Evolutionary conservation across 92 coral and sea anemone species (phyloP), one percentile per base, ranked within the genome.

Genomic region (Galaxea fascicularis): DNA sequence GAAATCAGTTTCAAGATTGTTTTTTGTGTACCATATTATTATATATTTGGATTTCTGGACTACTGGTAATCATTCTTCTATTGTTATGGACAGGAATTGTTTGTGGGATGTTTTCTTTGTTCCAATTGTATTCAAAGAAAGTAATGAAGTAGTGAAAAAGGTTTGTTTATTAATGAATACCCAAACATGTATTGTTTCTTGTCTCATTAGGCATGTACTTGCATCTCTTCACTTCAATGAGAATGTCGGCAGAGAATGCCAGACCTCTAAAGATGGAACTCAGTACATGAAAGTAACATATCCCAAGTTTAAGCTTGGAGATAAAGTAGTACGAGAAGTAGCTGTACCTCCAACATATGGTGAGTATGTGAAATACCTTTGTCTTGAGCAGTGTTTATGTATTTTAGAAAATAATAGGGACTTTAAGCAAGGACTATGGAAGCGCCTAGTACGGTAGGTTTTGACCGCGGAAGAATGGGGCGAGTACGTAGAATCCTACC

Each of bases 251-350:
- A 77, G 89, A 59, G 78, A 26, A 18, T 53, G 68, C 45, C 83
- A 86, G n/a, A 16, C 54, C 30, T 57, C 78, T 22, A 86, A 78
- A 59, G 58, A 86, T 26, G 90, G 90, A 12, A 30, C 24, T 22
- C 47, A 17, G 4, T 78, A 86, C 62, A 65, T 49, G 26, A 77
- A 78, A 71, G 85, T 86, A 22, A 86, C 90, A 15, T 86, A 67
- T 21, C 90, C 85, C 58, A 86, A 86, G 58, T 86, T 77, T 58
- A 86, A 85, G 79, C 85, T 86, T 31, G 90, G 90, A 35, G 90
- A 86, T 25, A 80, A 86, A 44, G 85, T 78, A 18, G 90, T 86
- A 28, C 25, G 90, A 65, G 90, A 86, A 24, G 73, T 86, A 21
- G 71, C 78, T n/a, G 90, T 78, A 28, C 85, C 90, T 26, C 90